Evolutionary conservation across 2,888 invertebrate genomes (phyloP).

Genomic region (Sinotaia quadrata): DNA sequence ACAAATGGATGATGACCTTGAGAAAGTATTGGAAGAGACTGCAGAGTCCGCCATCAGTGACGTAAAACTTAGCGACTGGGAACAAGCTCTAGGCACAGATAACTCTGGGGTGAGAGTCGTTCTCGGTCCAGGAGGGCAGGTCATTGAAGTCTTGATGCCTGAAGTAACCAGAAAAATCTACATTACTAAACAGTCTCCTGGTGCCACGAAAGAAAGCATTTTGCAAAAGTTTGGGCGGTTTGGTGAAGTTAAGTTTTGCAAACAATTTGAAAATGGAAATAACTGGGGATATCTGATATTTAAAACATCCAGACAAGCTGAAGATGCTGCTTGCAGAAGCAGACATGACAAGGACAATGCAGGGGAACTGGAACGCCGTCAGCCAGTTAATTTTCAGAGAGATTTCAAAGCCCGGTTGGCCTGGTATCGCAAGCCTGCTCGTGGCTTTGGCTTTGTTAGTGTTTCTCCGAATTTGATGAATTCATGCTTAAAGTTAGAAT

Average conservation of each 20-base stretch:
- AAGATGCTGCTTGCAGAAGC: conserved; percentile 32
- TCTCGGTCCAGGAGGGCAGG: conserved; percentile 46
- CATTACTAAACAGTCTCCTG: conserved; percentile 34
- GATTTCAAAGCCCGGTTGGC: conserved; percentile 46
- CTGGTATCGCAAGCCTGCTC: conserved; percentile 50
- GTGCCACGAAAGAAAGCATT: conserved; percentile 28
- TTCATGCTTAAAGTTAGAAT: not conserved
- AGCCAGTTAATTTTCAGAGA: conserved; percentile 16
- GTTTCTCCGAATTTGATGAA: conserved; percentile 13
- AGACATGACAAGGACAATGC: conserved; percentile 33
- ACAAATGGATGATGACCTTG: not conserved
- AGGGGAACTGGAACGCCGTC: conserved; percentile 37
- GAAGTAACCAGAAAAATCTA: conserved; percentile 47
- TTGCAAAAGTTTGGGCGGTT: conserved; percentile 38
- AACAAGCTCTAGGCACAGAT: conserved; percentile 36
- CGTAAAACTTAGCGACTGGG: conserved; percentile 34
- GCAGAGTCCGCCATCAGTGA: conserved; percentile 13
- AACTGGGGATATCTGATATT: conserved; percentile 57
- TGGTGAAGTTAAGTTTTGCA: conserved; percentile 44
- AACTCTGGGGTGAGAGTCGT: conserved; percentile 43
- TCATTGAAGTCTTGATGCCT: conserved; percentile 50
- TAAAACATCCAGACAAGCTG: conserved; percentile 28
- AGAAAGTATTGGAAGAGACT: conserved; percentile 16
- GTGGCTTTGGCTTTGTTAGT: conserved; percentile 32
- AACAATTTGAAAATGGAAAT: conserved; percentile 33